Conservation (phyloP, 2,113 vertebrate species). For the Hystrix cristata region DNA sequence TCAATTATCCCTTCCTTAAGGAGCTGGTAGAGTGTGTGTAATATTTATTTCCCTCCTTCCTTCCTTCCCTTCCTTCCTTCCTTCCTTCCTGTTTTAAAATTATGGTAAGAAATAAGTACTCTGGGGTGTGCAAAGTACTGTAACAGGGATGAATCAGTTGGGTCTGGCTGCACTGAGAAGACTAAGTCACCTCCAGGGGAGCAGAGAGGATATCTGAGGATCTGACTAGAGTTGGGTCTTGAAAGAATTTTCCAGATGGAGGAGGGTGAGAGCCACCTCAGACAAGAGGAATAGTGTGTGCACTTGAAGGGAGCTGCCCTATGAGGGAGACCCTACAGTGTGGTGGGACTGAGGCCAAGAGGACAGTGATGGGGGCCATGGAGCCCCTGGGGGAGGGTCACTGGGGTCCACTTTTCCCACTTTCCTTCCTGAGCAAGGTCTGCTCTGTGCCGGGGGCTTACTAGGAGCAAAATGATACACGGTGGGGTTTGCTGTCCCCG, state of each 20-base stretch:
- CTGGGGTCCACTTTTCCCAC: neutral
- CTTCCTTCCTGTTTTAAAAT: neutral
- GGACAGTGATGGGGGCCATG: neutral
- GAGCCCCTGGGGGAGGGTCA: neutral
- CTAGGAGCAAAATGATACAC: neutral
- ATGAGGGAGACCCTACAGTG: neutral
- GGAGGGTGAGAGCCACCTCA: neutral
- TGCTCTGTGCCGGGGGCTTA: neutral
- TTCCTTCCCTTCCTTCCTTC: neutral
- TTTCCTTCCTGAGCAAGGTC: neutral
- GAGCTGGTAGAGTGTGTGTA: neutral
- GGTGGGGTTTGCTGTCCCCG: neutral
- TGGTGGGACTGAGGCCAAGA: neutral
- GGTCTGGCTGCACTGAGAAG: neutral
- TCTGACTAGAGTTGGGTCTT: neutral
- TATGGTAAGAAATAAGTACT: neutral
- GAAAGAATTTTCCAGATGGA: neutral
- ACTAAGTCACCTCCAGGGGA: neutral
- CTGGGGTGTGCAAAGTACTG: neutral
- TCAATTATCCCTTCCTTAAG: neutral
- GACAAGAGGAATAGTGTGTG: neutral
- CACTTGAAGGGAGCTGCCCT: accelerated
- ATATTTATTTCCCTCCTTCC: too few species aligned
- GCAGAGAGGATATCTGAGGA: neutral
- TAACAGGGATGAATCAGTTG: neutral